Base-by-base conservation (phyloP, 2,888 invertebrate genomes). In the Penaeus monodon region DNA sequence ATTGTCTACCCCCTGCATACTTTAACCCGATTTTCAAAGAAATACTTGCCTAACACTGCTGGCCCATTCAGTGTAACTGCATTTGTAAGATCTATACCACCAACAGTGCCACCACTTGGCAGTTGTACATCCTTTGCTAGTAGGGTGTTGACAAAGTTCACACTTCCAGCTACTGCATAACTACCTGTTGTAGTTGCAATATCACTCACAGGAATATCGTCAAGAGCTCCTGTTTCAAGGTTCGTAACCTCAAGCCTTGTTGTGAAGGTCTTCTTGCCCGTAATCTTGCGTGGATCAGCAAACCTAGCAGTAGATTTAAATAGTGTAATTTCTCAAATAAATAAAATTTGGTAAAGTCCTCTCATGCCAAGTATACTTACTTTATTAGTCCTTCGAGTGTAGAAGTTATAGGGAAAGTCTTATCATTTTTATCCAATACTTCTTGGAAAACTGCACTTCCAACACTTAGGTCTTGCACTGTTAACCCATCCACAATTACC, bases 161-260 rank as follows among this genome's bases (percentile, higher is more conserved):
- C 80, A 17, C 74, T 68, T 0, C 82, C 86, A 7, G 64, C 57
- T 38, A 87, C 82, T 8, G 49, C 73, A 17, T 82, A 33, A 7
- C 78, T 22, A 0, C 82, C 86, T 4, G 49, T 29, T 2, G 86
- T 73, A 38, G 73, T 78, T 6, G 83, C 86, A n/a, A 87, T 12
- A 64, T 87, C 86, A 14, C 22, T n/a, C 24, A 87, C 73, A 17
- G 86, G 86, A 10, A 87, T 20, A 38, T 83, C 65, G 14, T 82
- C 83, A 70, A 87, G 66, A n/a, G 68, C 49, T 1, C 64, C 33
- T 2, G 79, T 63, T 24, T 64, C 65, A 8, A 87, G 68, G 49
- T 87, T 57, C 1, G 24, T 57, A 4, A 87, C 79, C 12, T n/a
- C 27, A 22, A 87, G 33, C 20, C 79, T 24, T 24, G 64, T 68